Conservation (phyloP, 2,888 invertebrate species). For the Athalia circularis region DNA sequence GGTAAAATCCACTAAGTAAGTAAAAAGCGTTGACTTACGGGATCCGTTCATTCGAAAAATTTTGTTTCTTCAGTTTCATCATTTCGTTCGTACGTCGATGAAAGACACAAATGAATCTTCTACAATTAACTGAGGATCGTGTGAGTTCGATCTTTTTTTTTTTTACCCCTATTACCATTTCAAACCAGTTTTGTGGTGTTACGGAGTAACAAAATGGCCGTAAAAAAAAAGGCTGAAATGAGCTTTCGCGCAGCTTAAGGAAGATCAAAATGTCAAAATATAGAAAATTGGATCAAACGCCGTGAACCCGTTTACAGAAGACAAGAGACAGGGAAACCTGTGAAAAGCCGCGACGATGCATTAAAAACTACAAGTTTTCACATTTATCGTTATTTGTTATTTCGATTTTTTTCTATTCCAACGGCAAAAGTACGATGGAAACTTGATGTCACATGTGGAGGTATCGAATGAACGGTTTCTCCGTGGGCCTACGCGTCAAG, state of each 20-base stretch:
- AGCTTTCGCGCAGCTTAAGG: not conserved
- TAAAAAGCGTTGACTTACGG: conserved; percentile 27
- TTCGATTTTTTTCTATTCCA: not conserved
- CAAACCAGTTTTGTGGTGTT: not conserved
- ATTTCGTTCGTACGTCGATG: not conserved
- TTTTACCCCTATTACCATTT: no score
- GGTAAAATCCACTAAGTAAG: conserved; percentile 41
- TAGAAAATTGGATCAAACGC: conserved; percentile 15
- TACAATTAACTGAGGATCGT: not conserved
- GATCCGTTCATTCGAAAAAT: conserved; percentile 27
- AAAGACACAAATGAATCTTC: not conserved
- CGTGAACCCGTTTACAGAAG: not conserved
- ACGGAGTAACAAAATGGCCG: not conserved
- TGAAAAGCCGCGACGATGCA: not conserved
- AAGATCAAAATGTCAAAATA: not conserved
- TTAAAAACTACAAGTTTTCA: not conserved
- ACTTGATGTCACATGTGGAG: not conserved
- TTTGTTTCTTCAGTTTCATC: not conserved
- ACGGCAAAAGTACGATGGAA: not conserved
- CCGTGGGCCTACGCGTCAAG: conserved; percentile 34
- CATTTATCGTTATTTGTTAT: not conserved
- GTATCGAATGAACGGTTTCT: conserved; percentile 32
- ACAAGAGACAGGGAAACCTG: conserved; percentile 9
- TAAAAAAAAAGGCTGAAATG: not conserved
- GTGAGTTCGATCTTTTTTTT: no score